Evolutionary conservation across 2,888 invertebrate genomes (phyloP).

Genomic region (Monopis laevigella): DNA sequence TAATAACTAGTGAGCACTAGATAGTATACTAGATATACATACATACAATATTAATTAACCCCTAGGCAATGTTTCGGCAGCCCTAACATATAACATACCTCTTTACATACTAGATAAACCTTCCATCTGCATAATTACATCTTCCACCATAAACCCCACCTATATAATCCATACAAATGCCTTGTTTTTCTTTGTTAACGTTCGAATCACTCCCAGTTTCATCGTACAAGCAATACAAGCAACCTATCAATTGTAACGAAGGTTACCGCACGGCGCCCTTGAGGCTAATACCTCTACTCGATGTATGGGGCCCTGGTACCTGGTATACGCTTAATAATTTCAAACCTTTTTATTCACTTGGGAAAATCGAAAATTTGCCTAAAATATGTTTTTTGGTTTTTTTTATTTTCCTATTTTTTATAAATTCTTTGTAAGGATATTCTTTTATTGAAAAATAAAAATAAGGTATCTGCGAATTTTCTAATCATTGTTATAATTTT

Average conservation of each 20-base stretch:
- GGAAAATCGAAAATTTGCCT: neutral
- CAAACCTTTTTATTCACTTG: neutral
- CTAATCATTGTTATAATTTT: too few relatives aligned
- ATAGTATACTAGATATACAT: too few relatives aligned
- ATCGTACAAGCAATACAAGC: constrained; percentile 3
- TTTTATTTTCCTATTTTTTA: neutral
- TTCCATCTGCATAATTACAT: constrained; percentile 5
- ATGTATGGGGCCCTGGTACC: too few relatives aligned
- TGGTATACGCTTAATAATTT: neutral
- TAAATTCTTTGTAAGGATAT: neutral
- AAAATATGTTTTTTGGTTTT: neutral
- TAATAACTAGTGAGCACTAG: too few relatives aligned
- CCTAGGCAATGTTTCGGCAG: too few relatives aligned
- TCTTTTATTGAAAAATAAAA: neutral
- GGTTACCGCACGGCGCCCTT: constrained; percentile 4
- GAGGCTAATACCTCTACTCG: constrained; percentile 1
- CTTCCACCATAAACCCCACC: constrained; percentile 2
- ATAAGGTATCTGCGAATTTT: neutral
- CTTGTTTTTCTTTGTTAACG: constrained; percentile 25
- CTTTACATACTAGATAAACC: neutral
- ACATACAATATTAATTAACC: too few relatives aligned
- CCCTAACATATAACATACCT: too few relatives aligned
- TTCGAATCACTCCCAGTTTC: constrained; percentile 25
- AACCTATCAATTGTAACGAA: constrained; percentile 6
- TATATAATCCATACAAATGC: constrained; percentile 29